Base-by-base conservation (phyloP, 2,888 invertebrate genomes). In the Athalia rosae region DNA sequence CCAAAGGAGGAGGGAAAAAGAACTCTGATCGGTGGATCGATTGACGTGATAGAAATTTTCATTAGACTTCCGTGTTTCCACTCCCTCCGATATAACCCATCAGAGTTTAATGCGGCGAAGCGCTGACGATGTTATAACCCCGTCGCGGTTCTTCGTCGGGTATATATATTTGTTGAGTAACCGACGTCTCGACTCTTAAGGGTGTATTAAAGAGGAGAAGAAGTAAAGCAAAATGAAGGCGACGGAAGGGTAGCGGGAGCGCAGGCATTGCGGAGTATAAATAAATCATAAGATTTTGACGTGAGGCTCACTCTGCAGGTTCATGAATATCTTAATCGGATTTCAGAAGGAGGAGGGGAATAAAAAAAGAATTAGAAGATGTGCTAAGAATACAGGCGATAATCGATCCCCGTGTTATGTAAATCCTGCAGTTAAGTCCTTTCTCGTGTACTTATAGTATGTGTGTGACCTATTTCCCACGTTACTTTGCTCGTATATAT, bases 241-340 rank as follows among this genome's bases (percentile, higher is more conserved):
- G 28, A 28, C 28, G 28, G 28, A 28, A 28, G 28, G 28, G 28
- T 28, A 28, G 28, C 28, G 28, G 28, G 28, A 28, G 28, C 28
- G 28, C 28, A 28, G 28, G 28, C 28, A 28, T 28, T 28, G 28
- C 8, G 28, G 9, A 2, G 15, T 66, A 66, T 66, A 66, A 50
- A 66, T 66, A 66, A 66, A 28, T 66, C 66, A 66, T 66, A 66
- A 50, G 66, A n/a, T 66, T 66, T 66, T 48, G 28, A 28, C 48
- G 50, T 15, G 50, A 45, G 9, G n/a, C 11, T 11, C 28, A 9
- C 4, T 66, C 50, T 48, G 50, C 66, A 48, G 28, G 48, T 50
- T 66, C 66, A 66, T 66, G 66, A 66, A 66, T 66, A 66, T 66
- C 41, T 66, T 66, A 66, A 66, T 66, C 66, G 66, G 66, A 66